Conservation (phyloP, 1,140 invertebrate genomes). For the Condylostylus longicornis region DNA sequence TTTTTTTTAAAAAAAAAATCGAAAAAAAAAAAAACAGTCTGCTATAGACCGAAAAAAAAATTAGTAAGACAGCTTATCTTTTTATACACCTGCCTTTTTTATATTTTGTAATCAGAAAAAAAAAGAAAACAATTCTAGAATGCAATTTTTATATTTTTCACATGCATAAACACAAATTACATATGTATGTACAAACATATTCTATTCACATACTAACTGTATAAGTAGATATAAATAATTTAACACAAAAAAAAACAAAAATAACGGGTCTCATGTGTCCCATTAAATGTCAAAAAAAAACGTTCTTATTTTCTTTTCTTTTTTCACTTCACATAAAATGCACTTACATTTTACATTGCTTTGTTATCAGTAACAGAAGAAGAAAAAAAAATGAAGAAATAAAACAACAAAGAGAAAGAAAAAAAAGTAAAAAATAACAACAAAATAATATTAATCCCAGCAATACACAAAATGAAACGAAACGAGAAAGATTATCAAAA, state of each 20-base stretch:
- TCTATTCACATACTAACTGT: not conserved
- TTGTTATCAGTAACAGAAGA: not conserved
- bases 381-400: not conserved
- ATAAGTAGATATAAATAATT: too few relatives aligned
- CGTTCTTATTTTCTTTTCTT: not conserved
- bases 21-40: too few relatives aligned
- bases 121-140: not conserved
- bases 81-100: too few relatives aligned
- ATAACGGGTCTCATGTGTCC: too few relatives aligned
- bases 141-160: slow-evolving; percentile 2
- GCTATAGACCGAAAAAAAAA: too few relatives aligned
- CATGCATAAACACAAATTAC: not conserved
- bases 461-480: not conserved
- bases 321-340: not conserved
- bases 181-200: not conserved
- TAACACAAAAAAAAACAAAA: too few relatives aligned
- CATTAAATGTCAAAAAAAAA: not conserved
- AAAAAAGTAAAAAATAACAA: not conserved
- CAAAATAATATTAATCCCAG: not conserved
- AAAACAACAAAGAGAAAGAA: not conserved
- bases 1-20: too few relatives aligned
- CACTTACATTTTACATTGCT: not conserved
- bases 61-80: too few relatives aligned
- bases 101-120: too few relatives aligned
- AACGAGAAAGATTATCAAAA: not conserved